Evolutionary conservation across 2,113 vertebrate genomes (phyloP), one percentile per base, ranked within the genome.

Genomic region (Seriola dumerili): DNA sequence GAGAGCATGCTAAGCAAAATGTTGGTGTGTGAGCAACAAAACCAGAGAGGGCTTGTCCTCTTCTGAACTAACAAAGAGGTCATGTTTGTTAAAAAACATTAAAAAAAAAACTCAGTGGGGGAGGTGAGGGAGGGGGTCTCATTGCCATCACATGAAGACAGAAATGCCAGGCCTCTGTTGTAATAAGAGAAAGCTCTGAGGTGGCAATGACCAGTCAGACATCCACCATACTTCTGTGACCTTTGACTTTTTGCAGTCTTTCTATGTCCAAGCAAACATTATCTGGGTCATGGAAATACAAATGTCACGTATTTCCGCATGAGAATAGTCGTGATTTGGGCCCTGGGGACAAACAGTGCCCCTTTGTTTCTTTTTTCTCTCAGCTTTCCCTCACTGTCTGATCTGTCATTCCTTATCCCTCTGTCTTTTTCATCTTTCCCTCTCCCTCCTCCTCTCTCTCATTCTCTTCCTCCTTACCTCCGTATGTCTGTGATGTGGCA

Each of bases 271-370:
- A 81, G 84, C 85, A 90, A 83, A 77, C 44, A 80, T 80, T 80
- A 81, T 86, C 63, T 86, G 79, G 87, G 84, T 88, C 80, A 58
- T 58, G 59, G 59, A 66, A 48, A 90, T 67, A 78, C n/a, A 87
- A 69, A 82, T 95, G 72, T 78, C 84, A 91, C 85, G 84, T 36
- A 72, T 86, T 44, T 87, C 80, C n/a, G 12, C 48, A 79, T 78
- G 75, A 85, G 19, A 19, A 76, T 75, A 84, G 85, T 29, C 62
- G 21, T 91, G 65, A 86, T 92, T 88, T 48, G 78, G 62, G 12
- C 80, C 67, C 80, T 9, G 38, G 70, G 62, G 86, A 77, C 46
- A 71, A 76, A 76, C 62, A 1, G 8, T 2, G 48, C n/a, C 29
- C 55, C 52, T 21, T 48, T 2, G 3, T 52, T 70, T 44, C 14